phyloP scores from a whole-genome alignment of 2,113 vertebrate genomes.

The rabbit (Oryctolagus cuniculus) region DNA sequence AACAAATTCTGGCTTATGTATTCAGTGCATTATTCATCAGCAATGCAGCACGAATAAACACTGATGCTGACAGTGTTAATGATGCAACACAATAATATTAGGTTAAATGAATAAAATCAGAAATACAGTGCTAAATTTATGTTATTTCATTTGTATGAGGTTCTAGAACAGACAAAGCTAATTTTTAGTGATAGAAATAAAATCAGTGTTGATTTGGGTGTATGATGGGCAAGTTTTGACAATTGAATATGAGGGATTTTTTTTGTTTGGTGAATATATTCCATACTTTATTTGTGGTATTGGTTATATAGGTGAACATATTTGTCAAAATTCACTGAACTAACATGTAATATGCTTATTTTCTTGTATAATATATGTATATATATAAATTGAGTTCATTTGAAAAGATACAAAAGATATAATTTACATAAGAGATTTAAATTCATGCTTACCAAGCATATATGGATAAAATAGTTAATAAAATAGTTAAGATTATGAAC shows the following conservation, averaged over 20 bases:
- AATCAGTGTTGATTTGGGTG: background rate
- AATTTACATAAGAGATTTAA: background rate
- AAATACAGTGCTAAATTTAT: background rate
- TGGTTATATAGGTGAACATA: background rate
- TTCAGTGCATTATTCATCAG: background rate
- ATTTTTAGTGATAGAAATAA: background rate
- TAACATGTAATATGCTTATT: background rate
- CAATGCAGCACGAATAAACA: background rate
- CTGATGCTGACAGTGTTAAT: background rate
- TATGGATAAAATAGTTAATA: background rate
- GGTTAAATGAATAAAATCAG: background rate
- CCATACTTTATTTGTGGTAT: background rate
- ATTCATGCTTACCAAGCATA: background rate
- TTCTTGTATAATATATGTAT: background rate
- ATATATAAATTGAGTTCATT: background rate
- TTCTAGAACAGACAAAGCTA: background rate
- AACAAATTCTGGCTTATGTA: constrained; percentile 22
- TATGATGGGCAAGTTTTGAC: background rate
- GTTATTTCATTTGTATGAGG: background rate
- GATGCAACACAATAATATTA: background rate
- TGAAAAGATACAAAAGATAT: background rate
- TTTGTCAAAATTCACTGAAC: background rate
- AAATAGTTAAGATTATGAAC: background rate
- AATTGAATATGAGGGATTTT: background rate
- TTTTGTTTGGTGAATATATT: background rate